Conservation (phyloP, 2,888 invertebrate genomes). For the Tetanocera ferruginea region DNA sequence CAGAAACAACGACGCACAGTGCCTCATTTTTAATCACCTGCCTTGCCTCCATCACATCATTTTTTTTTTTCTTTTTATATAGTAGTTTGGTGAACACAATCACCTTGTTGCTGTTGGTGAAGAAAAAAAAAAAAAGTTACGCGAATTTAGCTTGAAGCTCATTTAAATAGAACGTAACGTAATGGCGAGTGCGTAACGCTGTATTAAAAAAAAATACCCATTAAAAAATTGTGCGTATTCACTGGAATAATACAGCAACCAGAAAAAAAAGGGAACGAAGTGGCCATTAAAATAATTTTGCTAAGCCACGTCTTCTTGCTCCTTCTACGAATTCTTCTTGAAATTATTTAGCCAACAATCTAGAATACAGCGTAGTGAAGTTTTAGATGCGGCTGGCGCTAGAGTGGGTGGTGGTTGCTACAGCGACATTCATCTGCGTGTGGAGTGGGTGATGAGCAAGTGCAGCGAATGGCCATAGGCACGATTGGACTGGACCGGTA, state of each 20-base stretch:
- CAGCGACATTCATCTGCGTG: neutral
- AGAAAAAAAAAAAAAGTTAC: neutral
- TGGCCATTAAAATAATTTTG: slow-evolving; percentile 61
- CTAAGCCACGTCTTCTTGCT: slow-evolving; percentile 24
- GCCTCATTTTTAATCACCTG: too few species aligned
- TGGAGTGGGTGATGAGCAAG: neutral
- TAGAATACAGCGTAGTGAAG: neutral
- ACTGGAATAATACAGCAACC: slow-evolving; percentile 14
- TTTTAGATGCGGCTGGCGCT: neutral
- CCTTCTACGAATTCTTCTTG: neutral
- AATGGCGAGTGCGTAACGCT: slow-evolving; percentile 32
- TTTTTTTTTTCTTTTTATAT: neutral
- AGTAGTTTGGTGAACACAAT: neutral
- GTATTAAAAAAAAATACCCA: slow-evolving; percentile 40
- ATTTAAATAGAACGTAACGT: slow-evolving; percentile 26
- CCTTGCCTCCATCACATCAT: neutral
- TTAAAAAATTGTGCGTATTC: slow-evolving; percentile 54
- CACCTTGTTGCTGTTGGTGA: neutral
- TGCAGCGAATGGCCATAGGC: neutral
- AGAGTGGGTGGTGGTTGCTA: neutral
- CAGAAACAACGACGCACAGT: neutral
- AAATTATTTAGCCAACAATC: neutral
- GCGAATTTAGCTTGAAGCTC: slow-evolving; percentile 4
- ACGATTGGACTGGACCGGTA: neutral
- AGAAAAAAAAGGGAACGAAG: slow-evolving; percentile 49